Conservation (phyloP, 2,113 vertebrate genomes). For the Rhizomys pruinosus region DNA sequence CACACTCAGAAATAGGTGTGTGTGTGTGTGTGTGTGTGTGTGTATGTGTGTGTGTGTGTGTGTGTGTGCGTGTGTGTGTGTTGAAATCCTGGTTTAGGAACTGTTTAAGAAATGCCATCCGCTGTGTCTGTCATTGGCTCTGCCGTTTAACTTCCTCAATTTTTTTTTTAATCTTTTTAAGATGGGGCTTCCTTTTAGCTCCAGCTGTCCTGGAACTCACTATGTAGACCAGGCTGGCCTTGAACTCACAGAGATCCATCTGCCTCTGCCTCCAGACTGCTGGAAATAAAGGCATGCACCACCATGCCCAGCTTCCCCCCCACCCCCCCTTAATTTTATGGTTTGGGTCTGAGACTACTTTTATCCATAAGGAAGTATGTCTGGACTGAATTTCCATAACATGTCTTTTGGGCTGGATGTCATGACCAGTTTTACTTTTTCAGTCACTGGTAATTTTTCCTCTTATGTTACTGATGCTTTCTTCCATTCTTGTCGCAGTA, state of each 20-base stretch:
- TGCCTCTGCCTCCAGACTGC: too few species aligned
- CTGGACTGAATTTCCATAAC: background rate
- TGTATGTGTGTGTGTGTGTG: too few species aligned
- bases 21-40: background rate
- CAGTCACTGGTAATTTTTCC: background rate
- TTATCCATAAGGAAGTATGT: background rate
- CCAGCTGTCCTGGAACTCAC: too few species aligned
- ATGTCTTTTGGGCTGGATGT: background rate
- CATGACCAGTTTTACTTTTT: conserved; percentile 35
- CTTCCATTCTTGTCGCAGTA: background rate
- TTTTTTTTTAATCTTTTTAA: too few species aligned
- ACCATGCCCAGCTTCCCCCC: too few species aligned
- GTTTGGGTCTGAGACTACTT: conserved; percentile 32
- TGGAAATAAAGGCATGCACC: too few species aligned
- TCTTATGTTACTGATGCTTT: background rate
- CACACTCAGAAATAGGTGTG: background rate
- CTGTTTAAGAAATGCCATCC: conserved; percentile 3
- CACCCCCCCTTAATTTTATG: background rate
- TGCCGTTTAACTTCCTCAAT: conserved; percentile 44
- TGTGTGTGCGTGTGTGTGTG: background rate
- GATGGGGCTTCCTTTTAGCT: too few species aligned
- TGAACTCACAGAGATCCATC: too few species aligned
- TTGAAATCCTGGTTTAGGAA: conserved; percentile 49
- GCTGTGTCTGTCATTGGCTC: background rate
- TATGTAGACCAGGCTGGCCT: too few species aligned